These are phyloP conservation scores for Amniataba percoides DNA, from an alignment of 2,797 vertebrate species.

Conservation along the genomic window DNA sequence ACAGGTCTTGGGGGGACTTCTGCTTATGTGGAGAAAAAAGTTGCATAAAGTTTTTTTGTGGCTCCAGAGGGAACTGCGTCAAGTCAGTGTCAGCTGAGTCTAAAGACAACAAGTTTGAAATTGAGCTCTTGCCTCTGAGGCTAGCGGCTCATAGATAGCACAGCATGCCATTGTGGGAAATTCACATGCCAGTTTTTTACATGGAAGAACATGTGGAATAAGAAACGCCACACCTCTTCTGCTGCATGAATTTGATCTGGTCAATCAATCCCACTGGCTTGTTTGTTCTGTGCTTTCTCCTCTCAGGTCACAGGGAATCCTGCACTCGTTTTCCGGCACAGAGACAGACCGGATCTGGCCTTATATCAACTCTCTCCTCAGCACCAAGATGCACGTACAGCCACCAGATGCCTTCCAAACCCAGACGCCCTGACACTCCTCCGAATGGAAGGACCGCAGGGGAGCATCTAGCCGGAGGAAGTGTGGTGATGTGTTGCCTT, in stretches of 20 bases:
- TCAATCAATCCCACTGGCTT: not conserved
- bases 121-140: not conserved
- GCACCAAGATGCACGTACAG: conserved; percentile 86
- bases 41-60: no score
- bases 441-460: conserved; percentile 4
- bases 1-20: no score
- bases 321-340: conserved; percentile 95
- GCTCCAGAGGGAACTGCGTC: no score
- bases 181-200: not conserved
- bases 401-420: conserved; percentile 73
- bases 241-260: no score
- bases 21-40: no score
- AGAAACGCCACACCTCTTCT: not conserved
- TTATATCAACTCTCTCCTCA: conserved; percentile 92
- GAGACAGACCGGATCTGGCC: conserved; percentile 98
- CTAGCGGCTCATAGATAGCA: not conserved
- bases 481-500: conserved; percentile 9
- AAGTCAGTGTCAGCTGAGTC: no score
- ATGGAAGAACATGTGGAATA: no score
- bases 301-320: conserved; percentile 91
- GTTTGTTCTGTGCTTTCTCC: conserved; percentile 2
- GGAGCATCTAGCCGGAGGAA: conserved; percentile 28
- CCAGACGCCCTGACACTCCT: conserved; percentile 71
- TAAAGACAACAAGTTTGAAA: no score
- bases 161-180: not conserved